phyloP scores from a whole-genome alignment of 1,140 invertebrate genomes.

The Achatina immaculata region DNA sequence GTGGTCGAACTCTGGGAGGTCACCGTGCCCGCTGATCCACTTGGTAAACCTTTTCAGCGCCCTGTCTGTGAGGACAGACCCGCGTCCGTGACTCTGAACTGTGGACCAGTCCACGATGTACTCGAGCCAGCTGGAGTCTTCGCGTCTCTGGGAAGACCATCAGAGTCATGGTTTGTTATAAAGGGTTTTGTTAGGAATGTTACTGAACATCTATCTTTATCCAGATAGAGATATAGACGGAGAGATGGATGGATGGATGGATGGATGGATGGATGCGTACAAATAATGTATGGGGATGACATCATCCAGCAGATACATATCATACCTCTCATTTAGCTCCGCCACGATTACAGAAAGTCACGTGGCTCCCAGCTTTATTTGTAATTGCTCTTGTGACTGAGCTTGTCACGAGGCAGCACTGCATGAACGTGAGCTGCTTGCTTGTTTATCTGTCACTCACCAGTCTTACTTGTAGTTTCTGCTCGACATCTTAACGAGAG shows the following conservation, averaged over 20 bases:
- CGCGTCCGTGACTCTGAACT: slow-evolving; percentile 34
- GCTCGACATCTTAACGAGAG: too few species aligned
- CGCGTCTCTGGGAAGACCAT: slow-evolving; percentile 39
- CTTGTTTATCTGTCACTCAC: too few species aligned
- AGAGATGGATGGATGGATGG: too few species aligned
- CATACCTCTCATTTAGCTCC: not conserved
- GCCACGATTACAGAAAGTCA: not conserved
- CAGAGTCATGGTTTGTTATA: not conserved
- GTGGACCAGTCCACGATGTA: slow-evolving; percentile 46
- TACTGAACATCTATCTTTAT: too few species aligned
- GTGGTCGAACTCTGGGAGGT: slow-evolving; percentile 54
- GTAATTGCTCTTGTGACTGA: too few species aligned
- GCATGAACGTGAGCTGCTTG: too few species aligned
- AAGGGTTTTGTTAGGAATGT: not conserved
- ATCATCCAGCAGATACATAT: not conserved
- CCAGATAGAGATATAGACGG: not conserved
- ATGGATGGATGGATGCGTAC: not conserved
- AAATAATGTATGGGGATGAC: not conserved
- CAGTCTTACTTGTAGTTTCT: too few species aligned
- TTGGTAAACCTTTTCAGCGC: slow-evolving; percentile 48
- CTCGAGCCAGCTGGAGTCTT: slow-evolving; percentile 52
- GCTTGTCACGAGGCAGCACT: too few species aligned
- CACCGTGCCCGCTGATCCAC: slow-evolving; percentile 41
- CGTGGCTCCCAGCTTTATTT: too few species aligned
- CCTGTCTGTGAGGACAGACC: slow-evolving; percentile 43